Evolutionary conservation across 2,797 vertebrate genomes (phyloP).

Genomic region (Oreortyx pictus): DNA sequence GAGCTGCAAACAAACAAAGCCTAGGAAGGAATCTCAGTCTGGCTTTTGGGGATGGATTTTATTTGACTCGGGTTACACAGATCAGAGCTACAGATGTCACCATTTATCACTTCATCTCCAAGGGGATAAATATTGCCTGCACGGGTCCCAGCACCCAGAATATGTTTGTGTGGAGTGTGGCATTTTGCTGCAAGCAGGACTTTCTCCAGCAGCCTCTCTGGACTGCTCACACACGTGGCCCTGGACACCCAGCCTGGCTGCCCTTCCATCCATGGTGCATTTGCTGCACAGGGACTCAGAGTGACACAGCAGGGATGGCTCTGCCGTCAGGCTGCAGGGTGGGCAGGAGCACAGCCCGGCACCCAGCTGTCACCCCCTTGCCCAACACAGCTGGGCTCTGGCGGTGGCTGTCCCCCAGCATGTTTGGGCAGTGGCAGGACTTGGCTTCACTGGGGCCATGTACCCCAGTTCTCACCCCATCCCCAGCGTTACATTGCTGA

Average conservation of each 20-base stretch:
- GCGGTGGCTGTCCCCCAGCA: rapidly evolving
- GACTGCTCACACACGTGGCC: rapidly evolving
- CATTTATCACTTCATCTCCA: not conserved
- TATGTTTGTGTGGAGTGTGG: not conserved
- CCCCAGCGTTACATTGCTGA: rapidly evolving
- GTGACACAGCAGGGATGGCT: rapidly evolving
- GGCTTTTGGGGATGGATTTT: conserved; percentile 5
- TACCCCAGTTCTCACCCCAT: not conserved
- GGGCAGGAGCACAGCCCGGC: not conserved
- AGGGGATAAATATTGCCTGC: not conserved
- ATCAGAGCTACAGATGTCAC: conserved; percentile 4
- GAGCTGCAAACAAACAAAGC: not conserved
- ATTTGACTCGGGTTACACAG: not conserved
- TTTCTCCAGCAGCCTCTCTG: not conserved
- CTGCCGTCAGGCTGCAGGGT: not conserved
- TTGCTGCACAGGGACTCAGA: rapidly evolving
- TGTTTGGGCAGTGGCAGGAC: not conserved
- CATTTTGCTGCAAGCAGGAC: not conserved
- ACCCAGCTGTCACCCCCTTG: not conserved
- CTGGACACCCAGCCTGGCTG: not conserved
- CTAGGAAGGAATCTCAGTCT: not conserved
- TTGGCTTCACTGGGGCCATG: not conserved
- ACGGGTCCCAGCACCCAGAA: not conserved
- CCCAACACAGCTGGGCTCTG: rapidly evolving
- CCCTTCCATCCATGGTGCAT: not conserved